phyloP scores from a whole-genome alignment of 2,888 invertebrate genomes.

The Aplocera efformata region DNA sequence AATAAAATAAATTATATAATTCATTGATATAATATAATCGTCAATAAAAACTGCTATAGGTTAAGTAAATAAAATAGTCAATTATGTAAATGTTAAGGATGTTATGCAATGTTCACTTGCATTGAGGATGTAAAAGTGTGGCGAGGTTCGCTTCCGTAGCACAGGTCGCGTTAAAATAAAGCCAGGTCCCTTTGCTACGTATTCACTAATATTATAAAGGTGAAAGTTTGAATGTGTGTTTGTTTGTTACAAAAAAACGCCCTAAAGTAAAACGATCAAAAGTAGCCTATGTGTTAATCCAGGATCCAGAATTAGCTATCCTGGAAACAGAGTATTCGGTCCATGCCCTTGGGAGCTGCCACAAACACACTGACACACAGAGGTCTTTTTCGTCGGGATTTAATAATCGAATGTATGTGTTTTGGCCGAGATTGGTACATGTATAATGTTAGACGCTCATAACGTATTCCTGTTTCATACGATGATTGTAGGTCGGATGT shows the following conservation, averaged over 20 bases:
- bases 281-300: too few relatives aligned
- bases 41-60: slow-evolving; percentile 12
- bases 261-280: too few relatives aligned
- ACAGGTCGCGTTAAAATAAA: background rate
- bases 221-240: too few relatives aligned
- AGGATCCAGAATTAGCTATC: too few relatives aligned
- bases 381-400: too few relatives aligned
- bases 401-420: slow-evolving; percentile 8
- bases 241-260: too few relatives aligned
- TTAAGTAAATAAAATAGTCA: slow-evolving; percentile 9
- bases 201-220: too few relatives aligned
- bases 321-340: too few relatives aligned
- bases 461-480: slow-evolving; percentile 17
- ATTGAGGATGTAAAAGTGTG: slow-evolving; percentile 11
- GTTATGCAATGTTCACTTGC: slow-evolving; percentile 11
- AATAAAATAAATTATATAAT: slow-evolving; percentile 8
- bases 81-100: slow-evolving; percentile 3
- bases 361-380: too few relatives aligned
- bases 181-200: too few relatives aligned
- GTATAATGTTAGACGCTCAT: slow-evolving; percentile 27
- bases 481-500: slow-evolving; percentile 19
- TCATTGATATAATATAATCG: slow-evolving; percentile 7
- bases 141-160: slow-evolving; percentile 13
- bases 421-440: slow-evolving; percentile 33
- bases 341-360: too few relatives aligned